phyloP scores from a whole-genome alignment of 2,113 vertebrate genomes.

The Ondatra zibethicus region DNA sequence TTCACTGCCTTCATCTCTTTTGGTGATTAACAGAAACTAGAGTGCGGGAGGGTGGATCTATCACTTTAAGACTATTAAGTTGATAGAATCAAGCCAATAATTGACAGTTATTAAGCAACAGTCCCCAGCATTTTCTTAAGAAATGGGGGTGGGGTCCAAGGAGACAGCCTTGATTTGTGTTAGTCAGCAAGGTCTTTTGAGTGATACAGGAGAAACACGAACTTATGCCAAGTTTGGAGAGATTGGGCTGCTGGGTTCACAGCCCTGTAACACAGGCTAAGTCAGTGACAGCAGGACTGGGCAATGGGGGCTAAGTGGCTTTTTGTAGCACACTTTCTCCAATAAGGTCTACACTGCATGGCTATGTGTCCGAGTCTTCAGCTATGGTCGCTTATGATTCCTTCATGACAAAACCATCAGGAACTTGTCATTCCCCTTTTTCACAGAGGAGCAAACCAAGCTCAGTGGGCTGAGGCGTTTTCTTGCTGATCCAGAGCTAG shows the following conservation, averaged over 20 bases:
- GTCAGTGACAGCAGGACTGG: background rate
- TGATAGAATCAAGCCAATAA: slow-evolving; percentile 17
- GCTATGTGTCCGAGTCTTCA: rapidly evolving
- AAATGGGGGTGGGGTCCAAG: background rate
- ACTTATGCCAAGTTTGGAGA: background rate
- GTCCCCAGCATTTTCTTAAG: background rate
- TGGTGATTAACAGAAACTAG: slow-evolving; percentile 50
- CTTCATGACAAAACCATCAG: background rate
- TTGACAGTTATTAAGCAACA: background rate
- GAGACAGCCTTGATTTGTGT: background rate
- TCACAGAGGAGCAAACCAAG: background rate
- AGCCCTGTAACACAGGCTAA: background rate
- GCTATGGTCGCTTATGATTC: rapidly evolving
- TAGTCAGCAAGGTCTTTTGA: slow-evolving; percentile 35
- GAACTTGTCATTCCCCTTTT: background rate
- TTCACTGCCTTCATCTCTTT: slow-evolving; percentile 5
- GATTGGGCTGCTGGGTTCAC: slow-evolving; percentile 46
- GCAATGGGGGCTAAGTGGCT: background rate
- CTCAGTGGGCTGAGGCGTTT: background rate
- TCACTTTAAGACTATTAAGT: slow-evolving; percentile 40
- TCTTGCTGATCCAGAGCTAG: background rate
- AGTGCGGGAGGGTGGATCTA: background rate
- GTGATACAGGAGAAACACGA: slow-evolving; percentile 22
- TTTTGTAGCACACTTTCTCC: slow-evolving; percentile 60
- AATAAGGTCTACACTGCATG: rapidly evolving